Conservation (phyloP, 2,888 invertebrate genomes). For the Unio delphinus region DNA sequence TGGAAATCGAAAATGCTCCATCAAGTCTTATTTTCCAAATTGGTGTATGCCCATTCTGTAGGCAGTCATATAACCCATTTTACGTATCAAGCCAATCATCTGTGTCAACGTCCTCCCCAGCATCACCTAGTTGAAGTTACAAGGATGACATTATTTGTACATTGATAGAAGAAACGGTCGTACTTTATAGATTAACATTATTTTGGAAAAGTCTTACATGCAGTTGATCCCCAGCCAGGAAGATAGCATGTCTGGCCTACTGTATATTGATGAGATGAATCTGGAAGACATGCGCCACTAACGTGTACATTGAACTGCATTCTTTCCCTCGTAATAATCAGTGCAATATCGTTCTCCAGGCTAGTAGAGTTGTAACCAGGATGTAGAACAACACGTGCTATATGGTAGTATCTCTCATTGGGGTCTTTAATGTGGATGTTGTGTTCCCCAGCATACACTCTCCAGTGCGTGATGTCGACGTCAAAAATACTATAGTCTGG, state of each 20-base stretch:
- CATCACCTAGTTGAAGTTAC: too few relatives aligned
- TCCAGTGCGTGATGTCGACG: conserved; percentile 24
- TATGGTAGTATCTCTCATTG: conserved; percentile 23
- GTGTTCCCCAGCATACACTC: conserved; percentile 28
- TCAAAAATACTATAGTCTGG: conserved; percentile 20
- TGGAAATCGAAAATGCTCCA: too few relatives aligned
- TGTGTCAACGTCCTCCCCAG: too few relatives aligned
- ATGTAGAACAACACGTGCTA: conserved; percentile 24
- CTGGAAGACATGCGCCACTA: conserved; percentile 20
- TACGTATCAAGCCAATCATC: too few relatives aligned
- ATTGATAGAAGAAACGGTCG: too few relatives aligned
- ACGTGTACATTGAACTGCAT: conserved; percentile 29
- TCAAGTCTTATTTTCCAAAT: too few relatives aligned
- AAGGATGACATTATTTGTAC: too few relatives aligned
- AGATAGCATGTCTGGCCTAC: conserved; percentile 23
- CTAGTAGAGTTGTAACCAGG: conserved; percentile 25
- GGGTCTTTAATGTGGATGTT: conserved; percentile 26
- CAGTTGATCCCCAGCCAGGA: conserved; percentile 35
- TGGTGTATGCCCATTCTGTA: too few relatives aligned
- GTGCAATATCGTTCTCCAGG: conserved; percentile 32
- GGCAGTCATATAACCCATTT: too few relatives aligned
- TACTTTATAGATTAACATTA: too few relatives aligned
- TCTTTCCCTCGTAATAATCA: conserved; percentile 16
- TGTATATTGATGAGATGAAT: conserved; percentile 11
- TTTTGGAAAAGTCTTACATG: conserved; percentile 13